These are phyloP conservation scores for Saccopteryx leptura DNA, from an alignment of 2,113 vertebrate species.

Conservation along the genomic window DNA sequence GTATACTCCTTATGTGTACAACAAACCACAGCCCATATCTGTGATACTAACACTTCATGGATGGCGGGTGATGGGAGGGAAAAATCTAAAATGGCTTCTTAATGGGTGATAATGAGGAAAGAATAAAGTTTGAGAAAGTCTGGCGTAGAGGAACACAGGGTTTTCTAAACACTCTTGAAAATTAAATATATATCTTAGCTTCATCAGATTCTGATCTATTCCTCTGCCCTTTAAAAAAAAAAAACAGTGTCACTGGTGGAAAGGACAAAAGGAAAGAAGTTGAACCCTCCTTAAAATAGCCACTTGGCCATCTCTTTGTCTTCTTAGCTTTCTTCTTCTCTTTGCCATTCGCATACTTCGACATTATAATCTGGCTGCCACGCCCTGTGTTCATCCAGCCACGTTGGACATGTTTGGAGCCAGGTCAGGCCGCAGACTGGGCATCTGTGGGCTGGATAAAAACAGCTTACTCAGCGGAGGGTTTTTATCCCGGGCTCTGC, in stretches of 20 bases:
- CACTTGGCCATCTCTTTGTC: not conserved
- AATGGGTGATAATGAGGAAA: not conserved
- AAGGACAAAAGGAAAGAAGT: not conserved
- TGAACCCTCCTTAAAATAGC: not conserved
- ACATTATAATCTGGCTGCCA: not conserved
- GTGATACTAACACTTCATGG: not conserved
- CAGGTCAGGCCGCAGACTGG: not conserved
- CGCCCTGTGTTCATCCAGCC: not conserved
- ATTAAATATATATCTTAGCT: not conserved
- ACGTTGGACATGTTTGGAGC: not conserved
- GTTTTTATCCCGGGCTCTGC: not conserved
- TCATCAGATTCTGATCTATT: not conserved
- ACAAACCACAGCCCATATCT: not conserved
- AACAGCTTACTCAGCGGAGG: not conserved
- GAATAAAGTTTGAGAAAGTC: not conserved
- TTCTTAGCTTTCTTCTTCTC: not conserved
- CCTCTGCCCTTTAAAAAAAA: not conserved
- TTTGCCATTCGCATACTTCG: not conserved
- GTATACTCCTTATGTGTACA: too few relatives aligned
- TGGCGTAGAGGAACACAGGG: not conserved
- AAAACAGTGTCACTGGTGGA: not conserved
- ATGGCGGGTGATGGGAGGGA: not conserved
- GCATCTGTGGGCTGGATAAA: not conserved
- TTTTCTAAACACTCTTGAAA: slow-evolving; percentile 20
- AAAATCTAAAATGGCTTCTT: not conserved